A percentile compares a stretch with the other conserved stretches of the same genome.
Evolutionary conservation across 2,888 invertebrate species (phyloP).

Genomic region (Trissonchulus sp.): DNA sequence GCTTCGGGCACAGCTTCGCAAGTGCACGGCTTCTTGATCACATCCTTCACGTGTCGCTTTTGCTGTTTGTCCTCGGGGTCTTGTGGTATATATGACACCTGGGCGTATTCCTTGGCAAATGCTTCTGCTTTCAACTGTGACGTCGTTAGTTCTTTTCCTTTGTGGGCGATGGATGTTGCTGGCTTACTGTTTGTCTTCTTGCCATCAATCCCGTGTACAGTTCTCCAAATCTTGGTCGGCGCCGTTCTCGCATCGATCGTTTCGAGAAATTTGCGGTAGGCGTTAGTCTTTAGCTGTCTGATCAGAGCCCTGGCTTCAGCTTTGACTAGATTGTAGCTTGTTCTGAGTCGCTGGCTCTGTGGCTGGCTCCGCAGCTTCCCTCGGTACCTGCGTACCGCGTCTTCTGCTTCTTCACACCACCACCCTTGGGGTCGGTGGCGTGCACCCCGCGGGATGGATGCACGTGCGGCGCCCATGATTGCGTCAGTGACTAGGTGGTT

Average conservation of each 20-base stretch:
- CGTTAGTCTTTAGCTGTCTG: constrained; percentile 9
- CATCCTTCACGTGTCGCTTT: background rate
- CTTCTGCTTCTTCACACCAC: constrained; percentile 15
- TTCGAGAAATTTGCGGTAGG: background rate
- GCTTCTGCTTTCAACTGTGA: background rate
- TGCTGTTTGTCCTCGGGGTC: background rate
- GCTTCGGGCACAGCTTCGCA: too few relatives aligned
- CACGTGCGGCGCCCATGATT: background rate
- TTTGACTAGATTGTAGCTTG: background rate
- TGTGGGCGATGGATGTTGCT: background rate
- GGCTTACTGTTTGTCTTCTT: background rate
- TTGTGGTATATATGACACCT: background rate
- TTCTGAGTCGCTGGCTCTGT: background rate
- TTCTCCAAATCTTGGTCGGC: background rate
- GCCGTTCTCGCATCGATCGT: constrained; percentile 2
- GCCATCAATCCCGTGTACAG: background rate
- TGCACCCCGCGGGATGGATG: background rate
- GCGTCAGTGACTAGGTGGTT: background rate
- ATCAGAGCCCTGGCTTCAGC: background rate
- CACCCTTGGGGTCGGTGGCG: background rate
- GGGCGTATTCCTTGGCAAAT: constrained; percentile 14
- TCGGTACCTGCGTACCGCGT: background rate
- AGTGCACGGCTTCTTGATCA: background rate
- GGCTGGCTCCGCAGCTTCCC: background rate
- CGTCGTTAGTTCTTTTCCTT: background rate